Conservation (phyloP, 1,140 invertebrate species). For the Asbolus verrucosus region DNA sequence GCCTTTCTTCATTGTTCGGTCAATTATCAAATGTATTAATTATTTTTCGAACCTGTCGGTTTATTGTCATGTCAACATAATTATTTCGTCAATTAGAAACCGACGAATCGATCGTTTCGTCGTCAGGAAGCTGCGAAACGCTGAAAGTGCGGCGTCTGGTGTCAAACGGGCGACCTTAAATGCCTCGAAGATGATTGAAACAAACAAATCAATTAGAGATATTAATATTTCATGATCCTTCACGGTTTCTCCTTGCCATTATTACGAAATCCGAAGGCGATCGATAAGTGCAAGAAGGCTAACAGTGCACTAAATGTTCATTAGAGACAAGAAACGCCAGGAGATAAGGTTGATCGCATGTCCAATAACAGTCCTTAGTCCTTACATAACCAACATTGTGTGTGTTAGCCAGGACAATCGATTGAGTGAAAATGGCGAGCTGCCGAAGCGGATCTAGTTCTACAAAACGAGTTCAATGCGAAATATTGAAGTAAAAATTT, state of each 20-base stretch:
- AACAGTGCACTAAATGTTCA: slow-evolving; percentile 35
- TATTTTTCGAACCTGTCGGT: not conserved
- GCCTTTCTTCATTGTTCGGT: slow-evolving; percentile 23
- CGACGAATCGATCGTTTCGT: not conserved
- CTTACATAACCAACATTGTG: slow-evolving; percentile 21
- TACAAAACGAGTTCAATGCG: slow-evolving; percentile 22
- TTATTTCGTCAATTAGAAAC: not conserved
- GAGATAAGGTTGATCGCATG: slow-evolving; percentile 37
- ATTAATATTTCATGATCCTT: slow-evolving; percentile 11
- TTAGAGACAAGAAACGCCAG: slow-evolving; percentile 33
- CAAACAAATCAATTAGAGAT: slow-evolving; percentile 17
- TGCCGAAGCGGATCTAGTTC: slow-evolving; percentile 2
- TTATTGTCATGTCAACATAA: slow-evolving; percentile 26
- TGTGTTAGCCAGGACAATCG: slow-evolving; percentile 17
- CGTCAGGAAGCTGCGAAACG: slow-evolving; percentile 7
- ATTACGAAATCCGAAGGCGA: not conserved
- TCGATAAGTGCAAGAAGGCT: slow-evolving; percentile 32
- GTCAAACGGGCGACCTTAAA: not conserved
- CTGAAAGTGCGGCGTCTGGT: too few relatives aligned
- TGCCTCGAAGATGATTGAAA: not conserved
- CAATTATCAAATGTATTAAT: slow-evolving; percentile 31
- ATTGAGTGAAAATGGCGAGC: slow-evolving; percentile 17
- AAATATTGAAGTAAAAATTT: slow-evolving; percentile 42
- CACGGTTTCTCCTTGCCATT: slow-evolving; percentile 31
- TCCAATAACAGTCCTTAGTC: slow-evolving; percentile 28